Conservation (phyloP, 2,797 vertebrate genomes). For the Dryobates pubescens region DNA sequence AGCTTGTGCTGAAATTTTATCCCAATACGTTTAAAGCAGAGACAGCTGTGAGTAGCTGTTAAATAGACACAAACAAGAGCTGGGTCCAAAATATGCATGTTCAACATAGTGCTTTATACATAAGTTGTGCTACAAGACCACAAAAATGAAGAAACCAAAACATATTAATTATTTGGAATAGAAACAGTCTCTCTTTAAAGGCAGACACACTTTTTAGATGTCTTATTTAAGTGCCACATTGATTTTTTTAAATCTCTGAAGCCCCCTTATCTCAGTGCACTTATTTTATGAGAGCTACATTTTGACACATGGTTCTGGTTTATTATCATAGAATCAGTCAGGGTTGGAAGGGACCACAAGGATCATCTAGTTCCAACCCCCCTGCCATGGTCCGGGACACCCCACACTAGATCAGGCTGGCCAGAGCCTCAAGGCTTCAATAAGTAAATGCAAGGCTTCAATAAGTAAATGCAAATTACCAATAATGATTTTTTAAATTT, state of each 20-base stretch:
- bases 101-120: slow-evolving; percentile 80
- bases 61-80: slow-evolving; percentile 90
- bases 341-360: too few relatives aligned
- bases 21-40: slow-evolving; percentile 88
- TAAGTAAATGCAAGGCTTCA: slow-evolving; percentile 7
- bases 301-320: slow-evolving; percentile 64
- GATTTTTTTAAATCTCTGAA: slow-evolving; percentile 39
- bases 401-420: too few relatives aligned
- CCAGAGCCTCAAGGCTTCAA: too few relatives aligned
- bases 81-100: slow-evolving; percentile 84
- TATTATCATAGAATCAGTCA: not conserved
- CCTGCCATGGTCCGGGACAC: too few relatives aligned
- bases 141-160: slow-evolving; percentile 86
- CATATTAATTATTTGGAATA: slow-evolving; percentile 73
- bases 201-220: not conserved
- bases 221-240: not conserved
- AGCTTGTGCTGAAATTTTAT: slow-evolving; percentile 84
- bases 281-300: slow-evolving; percentile 40
- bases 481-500: slow-evolving; percentile 51
- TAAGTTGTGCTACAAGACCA: slow-evolving; percentile 82
- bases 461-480: slow-evolving; percentile 58
- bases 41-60: slow-evolving; percentile 93
- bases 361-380: too few relatives aligned
- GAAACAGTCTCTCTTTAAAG: slow-evolving; percentile 24
- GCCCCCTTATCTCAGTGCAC: slow-evolving; percentile 26